Conservation (phyloP, 2,888 invertebrate genomes). For the Caenorhabditis doughertyi region DNA sequence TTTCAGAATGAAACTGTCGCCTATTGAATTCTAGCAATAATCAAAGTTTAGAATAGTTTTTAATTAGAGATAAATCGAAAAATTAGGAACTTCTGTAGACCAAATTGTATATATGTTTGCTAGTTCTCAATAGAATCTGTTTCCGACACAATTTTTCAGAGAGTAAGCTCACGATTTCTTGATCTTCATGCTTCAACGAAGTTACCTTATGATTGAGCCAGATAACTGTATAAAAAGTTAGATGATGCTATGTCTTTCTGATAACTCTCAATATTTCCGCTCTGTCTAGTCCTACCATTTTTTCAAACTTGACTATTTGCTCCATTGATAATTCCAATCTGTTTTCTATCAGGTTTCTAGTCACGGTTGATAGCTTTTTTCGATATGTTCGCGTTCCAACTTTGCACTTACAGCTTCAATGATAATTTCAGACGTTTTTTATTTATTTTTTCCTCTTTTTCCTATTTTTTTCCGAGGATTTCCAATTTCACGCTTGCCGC, state of each 20-base stretch:
- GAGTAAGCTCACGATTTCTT: too few species aligned
- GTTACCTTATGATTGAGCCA: too few species aligned
- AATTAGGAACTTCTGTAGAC: too few species aligned
- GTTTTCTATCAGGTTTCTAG: not conserved
- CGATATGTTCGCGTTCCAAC: not conserved
- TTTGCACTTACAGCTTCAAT: constrained; percentile 14
- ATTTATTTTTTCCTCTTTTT: too few species aligned
- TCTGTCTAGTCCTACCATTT: not conserved
- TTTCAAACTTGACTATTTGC: not conserved
- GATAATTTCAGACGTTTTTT: not conserved
- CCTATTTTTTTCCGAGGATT: not conserved
- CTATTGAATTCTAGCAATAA: too few species aligned
- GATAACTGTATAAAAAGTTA: not conserved
- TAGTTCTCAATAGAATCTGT: too few species aligned
- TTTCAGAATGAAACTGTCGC: too few species aligned
- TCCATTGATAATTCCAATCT: constrained; percentile 16
- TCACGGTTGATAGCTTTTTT: not conserved
- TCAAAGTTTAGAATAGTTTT: too few species aligned
- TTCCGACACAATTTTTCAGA: too few species aligned
- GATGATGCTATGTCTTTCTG: not conserved
- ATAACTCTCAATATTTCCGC: not conserved
- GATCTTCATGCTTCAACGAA: too few species aligned
- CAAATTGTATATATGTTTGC: too few species aligned
- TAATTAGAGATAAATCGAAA: too few species aligned
- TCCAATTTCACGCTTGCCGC: constrained; percentile 17